Evolutionary conservation across 2,888 invertebrate genomes (phyloP), one percentile per base, ranked within the genome.

Genomic region (Drosophila pegasa): DNA sequence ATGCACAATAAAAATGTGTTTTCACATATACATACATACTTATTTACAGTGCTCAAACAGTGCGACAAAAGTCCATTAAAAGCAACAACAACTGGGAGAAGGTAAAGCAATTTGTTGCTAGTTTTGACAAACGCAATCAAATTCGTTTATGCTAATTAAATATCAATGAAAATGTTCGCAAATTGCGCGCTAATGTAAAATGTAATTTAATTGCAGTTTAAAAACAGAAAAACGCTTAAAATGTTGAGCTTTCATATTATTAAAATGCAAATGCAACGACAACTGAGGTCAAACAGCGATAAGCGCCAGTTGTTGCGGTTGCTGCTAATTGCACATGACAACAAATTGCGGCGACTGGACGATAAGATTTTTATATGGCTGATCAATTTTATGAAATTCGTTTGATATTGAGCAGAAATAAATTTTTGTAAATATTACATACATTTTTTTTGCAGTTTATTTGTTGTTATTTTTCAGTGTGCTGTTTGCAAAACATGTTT

Each of bases 191-290:
- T 45, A 65, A 64, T 72, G 69, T 62, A 68, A 64, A 82, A 82
- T 85, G 62, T 64, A 86, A 86, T 87, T 75, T 56, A 62, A 78
- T 81, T 78, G 71, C 60, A 69, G 62, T 84, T 45, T 25, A 31
- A 62, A 64, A 56, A 40, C 43, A 47, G 35, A 47, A 48, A 60
- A 33, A 48, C 29, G 14, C n/a, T 18, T 3, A 1, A 16, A 27
- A 45, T 27, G 12, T 16, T 27, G 12, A 12, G 45, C 27, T 41
- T 48, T 20, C 27, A 38, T 40, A 31, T 35, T 29, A 50, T 40
- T 14, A n/a, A 35, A 47, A 43, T 43, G 40, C 31, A 48, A 43
- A 66, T 48, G 22, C 22, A n/a, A 12, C 12, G 3, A 5, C 25
- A 14, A n/a, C 20, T 22, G 8, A 3, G 9, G 9, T 12, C 27